Base-by-base conservation (phyloP, 2,797 vertebrate genomes). In the Uromys caudimaculatus region DNA sequence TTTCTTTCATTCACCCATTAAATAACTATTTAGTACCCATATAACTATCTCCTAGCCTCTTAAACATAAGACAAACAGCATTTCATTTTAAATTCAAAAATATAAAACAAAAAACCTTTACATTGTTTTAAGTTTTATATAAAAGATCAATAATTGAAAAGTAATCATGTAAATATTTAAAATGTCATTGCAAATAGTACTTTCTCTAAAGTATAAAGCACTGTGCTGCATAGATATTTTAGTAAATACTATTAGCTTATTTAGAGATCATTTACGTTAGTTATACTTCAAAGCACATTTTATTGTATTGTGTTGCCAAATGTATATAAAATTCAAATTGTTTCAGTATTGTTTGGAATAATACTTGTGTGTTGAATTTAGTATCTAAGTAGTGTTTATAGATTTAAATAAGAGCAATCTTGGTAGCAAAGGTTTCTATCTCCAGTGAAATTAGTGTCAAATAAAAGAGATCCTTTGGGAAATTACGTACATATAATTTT, bases 241-340 rank as follows among this genome's bases (percentile, higher is more conserved):
- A 67, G 44, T 54, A 96, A 94, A 96, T 56, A 84, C 10, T 1
- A 35, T 90, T 96, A 83, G 6, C 3, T 23, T 91, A 67, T 41
- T 69, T 35, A 90, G 44, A 87, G 27, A 69, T 7, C 24, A 64
- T 62, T 6, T 76, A n/a, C 87, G 24, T 54, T 79, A 84, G 4
- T 3, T 90, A 58, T 2, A 85, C 16, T 4, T 62, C 17, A 92
- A 90, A 93, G 1, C 47, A 27, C 17, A 85, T 94, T 90, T 88
- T 38, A 71, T 89, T 84, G 73, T 71, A 6, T 16, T 77, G 24
- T 1, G 69, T 84, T 7, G 21, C 81, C 35, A 94, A 85, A 92
- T 62, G 54, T 87, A 77, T 44, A 93, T 32, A 87, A 91, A 58
- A 92, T 52, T 93, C 16, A 92, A 90, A 41, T 92, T 93, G 1